Percentiles rank a stretch among this genome's conserved stretches.
These are phyloP conservation scores for Corythoichthys haematopterus DNA, from an alignment of 2,113 vertebrate genomes.

Conservation along the genomic window DNA sequence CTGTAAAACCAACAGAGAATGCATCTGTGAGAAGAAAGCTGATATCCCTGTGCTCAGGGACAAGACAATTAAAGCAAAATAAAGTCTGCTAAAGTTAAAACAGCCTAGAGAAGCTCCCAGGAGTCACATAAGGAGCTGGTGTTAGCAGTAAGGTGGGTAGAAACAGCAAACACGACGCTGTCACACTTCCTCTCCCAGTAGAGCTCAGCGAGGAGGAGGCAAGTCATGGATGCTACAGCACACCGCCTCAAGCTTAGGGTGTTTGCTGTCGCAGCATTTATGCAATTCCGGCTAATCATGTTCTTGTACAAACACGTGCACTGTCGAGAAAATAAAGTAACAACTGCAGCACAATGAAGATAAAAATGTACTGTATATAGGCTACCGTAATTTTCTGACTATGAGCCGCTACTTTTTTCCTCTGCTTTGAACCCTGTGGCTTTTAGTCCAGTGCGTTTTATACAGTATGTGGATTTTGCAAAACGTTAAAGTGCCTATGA, in stretches of 20 bases:
- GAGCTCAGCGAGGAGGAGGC: conserved; percentile 47
- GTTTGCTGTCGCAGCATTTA: conserved; percentile 45
- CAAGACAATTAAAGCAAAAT: conserved; percentile 69
- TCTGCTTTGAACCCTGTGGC: no score
- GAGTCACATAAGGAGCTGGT: conserved; percentile 50
- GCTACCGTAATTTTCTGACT: no score
- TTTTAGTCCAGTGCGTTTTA: no score
- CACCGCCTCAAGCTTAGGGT: conserved; percentile 48
- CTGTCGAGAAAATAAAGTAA: neutral
- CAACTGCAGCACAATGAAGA: neutral
- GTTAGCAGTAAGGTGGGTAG: conserved; percentile 55
- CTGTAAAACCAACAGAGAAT: conserved; percentile 51
- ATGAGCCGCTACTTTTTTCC: no score
- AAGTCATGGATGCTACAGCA: conserved; percentile 48
- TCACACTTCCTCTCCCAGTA: conserved; percentile 57
- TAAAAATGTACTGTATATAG: neutral
- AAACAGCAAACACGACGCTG: conserved; percentile 59
- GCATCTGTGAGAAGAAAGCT: conserved; percentile 42
- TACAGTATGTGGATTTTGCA: no score
- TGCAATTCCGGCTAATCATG: conserved; percentile 61
- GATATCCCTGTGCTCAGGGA: conserved; percentile 43
- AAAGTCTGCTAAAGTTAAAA: conserved; percentile 62
- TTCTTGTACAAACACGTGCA: conserved; percentile 45
- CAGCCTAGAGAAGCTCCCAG: conserved; percentile 47
- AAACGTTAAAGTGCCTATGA: no score